These are phyloP conservation scores for Prenolepis imparis DNA, from an alignment of 2,888 invertebrate genomes.

Conservation along the genomic window DNA sequence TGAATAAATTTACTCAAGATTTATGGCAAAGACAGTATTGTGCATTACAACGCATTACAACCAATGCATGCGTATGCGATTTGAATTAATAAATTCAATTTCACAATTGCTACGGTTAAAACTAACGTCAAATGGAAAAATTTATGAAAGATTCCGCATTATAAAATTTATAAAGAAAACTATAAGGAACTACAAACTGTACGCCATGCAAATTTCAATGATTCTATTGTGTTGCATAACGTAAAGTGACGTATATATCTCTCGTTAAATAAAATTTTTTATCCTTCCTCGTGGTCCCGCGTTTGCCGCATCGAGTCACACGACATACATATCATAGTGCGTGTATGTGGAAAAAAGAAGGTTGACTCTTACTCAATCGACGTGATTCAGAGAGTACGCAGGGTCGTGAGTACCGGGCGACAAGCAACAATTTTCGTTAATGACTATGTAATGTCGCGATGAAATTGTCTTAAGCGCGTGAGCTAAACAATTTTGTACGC, in stretches of 20 bases:
- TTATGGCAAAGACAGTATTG: background rate
- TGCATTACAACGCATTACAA: background rate
- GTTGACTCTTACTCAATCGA: slow-evolving; percentile 65
- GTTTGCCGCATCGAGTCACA: slow-evolving; percentile 36
- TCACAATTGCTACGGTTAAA: slow-evolving; percentile 11
- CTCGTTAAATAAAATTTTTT: slow-evolving; percentile 10
- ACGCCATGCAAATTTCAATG: slow-evolving; percentile 19
- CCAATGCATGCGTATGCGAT: background rate
- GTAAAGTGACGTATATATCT: background rate
- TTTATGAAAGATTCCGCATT: slow-evolving; percentile 6
- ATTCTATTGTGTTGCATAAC: slow-evolving; percentile 20
- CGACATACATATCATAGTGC: slow-evolving; percentile 39
- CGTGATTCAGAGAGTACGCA: slow-evolving; percentile 56
- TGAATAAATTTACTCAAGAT: background rate
- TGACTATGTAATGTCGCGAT: slow-evolving; percentile 65
- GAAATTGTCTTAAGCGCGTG: slow-evolving; percentile 54
- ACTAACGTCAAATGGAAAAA: slow-evolving; percentile 4
- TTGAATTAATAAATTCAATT: slow-evolving; percentile 2
- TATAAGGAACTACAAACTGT: slow-evolving; percentile 8
- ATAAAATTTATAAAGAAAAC: slow-evolving; percentile 13
- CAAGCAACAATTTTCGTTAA: slow-evolving; percentile 65
- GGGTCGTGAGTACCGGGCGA: slow-evolving; percentile 62
- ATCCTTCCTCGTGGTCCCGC: slow-evolving; percentile 22
- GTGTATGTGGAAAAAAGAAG: slow-evolving; percentile 51
- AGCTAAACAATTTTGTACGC: slow-evolving; percentile 28